Evolutionary conservation across 2,888 invertebrate species (phyloP).

Genomic region (Diadegma fenestrale): DNA sequence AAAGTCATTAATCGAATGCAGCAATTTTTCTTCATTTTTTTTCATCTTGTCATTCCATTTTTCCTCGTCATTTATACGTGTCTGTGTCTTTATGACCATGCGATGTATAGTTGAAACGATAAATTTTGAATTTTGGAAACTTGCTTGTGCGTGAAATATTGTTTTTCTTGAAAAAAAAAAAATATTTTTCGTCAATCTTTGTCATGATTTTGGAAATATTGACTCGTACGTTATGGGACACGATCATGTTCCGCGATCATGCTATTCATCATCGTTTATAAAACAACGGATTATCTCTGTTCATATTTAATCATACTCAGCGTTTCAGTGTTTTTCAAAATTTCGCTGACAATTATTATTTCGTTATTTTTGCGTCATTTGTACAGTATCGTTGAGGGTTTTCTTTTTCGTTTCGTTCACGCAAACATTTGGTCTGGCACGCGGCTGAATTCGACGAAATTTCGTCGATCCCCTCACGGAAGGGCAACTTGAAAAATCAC

Average conservation of each 20-base stretch:
- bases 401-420: constrained; percentile 41
- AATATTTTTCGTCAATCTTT: neutral
- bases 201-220: neutral
- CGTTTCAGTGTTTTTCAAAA: constrained; percentile 64
- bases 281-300: constrained; percentile 57
- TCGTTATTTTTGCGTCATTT: constrained; percentile 30
- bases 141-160: neutral
- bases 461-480: constrained; percentile 10
- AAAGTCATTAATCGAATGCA: constrained; percentile 70
- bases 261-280: constrained; percentile 37
- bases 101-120: neutral
- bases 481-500: neutral
- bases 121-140: neutral
- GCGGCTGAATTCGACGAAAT: constrained; percentile 48
- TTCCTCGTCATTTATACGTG: constrained; percentile 36
- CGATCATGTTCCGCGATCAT: constrained; percentile 42
- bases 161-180: neutral
- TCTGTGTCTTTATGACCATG: constrained; percentile 19
- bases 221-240: neutral
- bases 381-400: constrained; percentile 31
- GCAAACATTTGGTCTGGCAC: constrained; percentile 48
- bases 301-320: constrained; percentile 52
- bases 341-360: constrained; percentile 31
- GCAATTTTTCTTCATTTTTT: constrained; percentile 46
- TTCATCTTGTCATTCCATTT: constrained; percentile 56